phyloP scores from a whole-genome alignment of 2,888 invertebrate genomes.

The Chymomyza procnemis region DNA sequence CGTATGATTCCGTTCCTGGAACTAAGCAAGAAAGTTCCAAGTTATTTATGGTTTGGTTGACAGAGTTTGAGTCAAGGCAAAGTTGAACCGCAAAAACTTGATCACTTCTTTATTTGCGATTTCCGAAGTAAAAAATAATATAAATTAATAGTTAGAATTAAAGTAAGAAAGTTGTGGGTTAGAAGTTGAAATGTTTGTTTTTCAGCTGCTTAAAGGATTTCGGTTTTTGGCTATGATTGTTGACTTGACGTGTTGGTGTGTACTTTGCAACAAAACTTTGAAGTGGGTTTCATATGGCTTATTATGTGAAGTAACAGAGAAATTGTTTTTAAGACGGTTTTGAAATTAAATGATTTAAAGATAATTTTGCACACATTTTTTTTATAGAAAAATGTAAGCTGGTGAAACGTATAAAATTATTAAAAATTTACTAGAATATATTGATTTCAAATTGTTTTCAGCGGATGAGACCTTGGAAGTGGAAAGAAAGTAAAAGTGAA shows the following conservation, averaged over 20 bases:
- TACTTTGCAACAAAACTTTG: too few species aligned
- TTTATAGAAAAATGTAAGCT: too few species aligned
- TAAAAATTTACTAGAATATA: too few species aligned
- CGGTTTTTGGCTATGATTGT: not conserved
- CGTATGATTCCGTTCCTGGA: slow-evolving; percentile 34
- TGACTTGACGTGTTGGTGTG: not conserved
- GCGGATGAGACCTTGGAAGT: too few species aligned
- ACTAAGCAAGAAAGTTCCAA: not conserved
- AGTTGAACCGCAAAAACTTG: not conserved
- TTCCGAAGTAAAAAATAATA: not conserved
- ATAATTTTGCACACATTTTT: too few species aligned
- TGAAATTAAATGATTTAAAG: too few species aligned
- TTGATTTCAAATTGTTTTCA: too few species aligned
- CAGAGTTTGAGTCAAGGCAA: slow-evolving; percentile 11
- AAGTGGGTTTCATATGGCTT: too few species aligned
- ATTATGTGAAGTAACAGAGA: too few species aligned
- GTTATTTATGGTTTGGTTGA: slow-evolving; percentile 32
- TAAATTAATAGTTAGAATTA: slow-evolving; percentile 1
- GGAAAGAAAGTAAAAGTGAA: too few species aligned
- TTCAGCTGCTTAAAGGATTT: not conserved
- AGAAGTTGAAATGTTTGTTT: not conserved
- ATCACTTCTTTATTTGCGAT: not conserved
- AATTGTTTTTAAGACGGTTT: too few species aligned
- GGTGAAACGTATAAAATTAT: too few species aligned
- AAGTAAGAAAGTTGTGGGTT: not conserved